Percentiles rank a stretch among this genome's conserved stretches.
phyloP scores from a whole-genome alignment of 2,797 vertebrate genomes.

The Clarias platycephalus region DNA sequence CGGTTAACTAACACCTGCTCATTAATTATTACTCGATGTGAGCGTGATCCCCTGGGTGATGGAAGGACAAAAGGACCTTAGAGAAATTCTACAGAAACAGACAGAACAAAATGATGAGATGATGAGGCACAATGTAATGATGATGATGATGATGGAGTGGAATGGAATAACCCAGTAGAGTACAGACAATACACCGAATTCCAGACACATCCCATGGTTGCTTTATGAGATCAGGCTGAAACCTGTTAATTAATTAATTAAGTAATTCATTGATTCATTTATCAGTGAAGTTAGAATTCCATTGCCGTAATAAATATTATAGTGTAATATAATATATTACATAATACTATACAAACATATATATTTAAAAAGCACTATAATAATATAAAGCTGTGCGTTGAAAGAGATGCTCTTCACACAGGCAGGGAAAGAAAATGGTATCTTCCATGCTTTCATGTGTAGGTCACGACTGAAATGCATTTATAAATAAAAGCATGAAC shows the following conservation, averaged over 20 bases:
- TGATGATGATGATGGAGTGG: background rate
- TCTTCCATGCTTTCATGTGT: constrained; percentile 23
- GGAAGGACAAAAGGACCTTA: constrained; percentile 34
- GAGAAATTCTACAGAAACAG: background rate
- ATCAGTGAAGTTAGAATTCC: background rate
- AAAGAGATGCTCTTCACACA: constrained; percentile 13
- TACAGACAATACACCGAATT: background rate
- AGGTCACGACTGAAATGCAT: constrained; percentile 41
- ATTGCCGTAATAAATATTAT: background rate
- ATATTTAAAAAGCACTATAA: background rate
- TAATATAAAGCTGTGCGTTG: background rate
- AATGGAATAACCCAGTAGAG: background rate
- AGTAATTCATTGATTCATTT: too few relatives aligned
- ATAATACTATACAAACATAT: background rate
- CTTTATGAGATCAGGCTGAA: background rate
- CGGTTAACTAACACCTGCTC: constrained; percentile 68
- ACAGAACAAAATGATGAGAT: background rate
- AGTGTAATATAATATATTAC: background rate
- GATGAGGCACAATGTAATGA: too few relatives aligned
- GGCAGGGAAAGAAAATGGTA: constrained; percentile 40
- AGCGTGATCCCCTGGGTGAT: constrained; percentile 57
- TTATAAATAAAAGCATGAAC: background rate
- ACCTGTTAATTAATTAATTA: background rate
- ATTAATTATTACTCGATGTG: constrained; percentile 70
- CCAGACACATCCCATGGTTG: background rate